Evolutionary conservation across 2,113 vertebrate genomes (phyloP).

Genomic region (Nothocercus julius): DNA sequence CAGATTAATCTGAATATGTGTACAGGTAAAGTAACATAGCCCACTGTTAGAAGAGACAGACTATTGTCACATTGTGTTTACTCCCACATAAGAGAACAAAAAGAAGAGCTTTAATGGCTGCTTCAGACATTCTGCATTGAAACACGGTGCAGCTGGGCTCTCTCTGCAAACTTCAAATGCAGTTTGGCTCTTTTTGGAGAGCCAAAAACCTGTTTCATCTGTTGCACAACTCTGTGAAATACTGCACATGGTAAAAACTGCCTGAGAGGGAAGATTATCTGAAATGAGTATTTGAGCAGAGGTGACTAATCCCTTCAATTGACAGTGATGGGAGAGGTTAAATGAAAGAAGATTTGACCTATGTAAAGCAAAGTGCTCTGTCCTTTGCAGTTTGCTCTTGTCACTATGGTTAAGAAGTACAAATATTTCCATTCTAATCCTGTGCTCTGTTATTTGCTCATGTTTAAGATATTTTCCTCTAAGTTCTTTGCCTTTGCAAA

Average conservation of each 20-base stretch:
- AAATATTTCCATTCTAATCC: neutral
- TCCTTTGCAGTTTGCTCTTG: neutral
- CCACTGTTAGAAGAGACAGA: neutral
- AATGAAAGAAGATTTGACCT: neutral
- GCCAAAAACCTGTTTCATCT: neutral
- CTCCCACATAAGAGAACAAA: neutral
- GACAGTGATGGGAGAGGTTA: neutral
- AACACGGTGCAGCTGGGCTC: neutral
- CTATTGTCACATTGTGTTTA: neutral
- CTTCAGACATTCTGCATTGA: neutral
- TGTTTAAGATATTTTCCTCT: neutral
- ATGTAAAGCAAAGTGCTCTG: neutral
- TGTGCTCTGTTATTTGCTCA: neutral
- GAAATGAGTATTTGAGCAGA: neutral
- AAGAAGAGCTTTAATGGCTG: neutral
- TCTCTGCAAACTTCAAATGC: no score
- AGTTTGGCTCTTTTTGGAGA: neutral
- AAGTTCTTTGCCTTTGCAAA: neutral
- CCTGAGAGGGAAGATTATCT: neutral
- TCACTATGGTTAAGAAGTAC: neutral
- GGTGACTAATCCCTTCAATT: neutral
- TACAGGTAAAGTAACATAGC: neutral
- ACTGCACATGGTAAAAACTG: neutral
- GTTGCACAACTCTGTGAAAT: neutral
- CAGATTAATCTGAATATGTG: rapidly evolving